A percentile compares a stretch with the other conserved stretches of the same genome.
phyloP scores from a whole-genome alignment of 2,113 vertebrate genomes.

The Gadus chalcogrammus region DNA sequence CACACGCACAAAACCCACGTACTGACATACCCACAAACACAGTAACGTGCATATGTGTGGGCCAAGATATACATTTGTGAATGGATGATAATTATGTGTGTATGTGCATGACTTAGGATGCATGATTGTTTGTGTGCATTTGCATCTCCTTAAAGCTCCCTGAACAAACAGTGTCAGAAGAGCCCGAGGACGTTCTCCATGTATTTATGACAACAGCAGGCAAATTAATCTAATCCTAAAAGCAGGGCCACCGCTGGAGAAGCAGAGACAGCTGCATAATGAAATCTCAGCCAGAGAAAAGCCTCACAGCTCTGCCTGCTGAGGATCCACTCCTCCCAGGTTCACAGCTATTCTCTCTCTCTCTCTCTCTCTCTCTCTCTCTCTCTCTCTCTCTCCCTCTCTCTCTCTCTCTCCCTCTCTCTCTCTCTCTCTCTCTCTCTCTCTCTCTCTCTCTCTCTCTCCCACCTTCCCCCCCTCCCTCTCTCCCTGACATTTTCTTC shows the following conservation, averaged over 20 bases:
- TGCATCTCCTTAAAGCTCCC: conserved; percentile 7
- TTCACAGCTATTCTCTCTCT: conserved; percentile 35
- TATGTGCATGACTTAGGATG: not conserved
- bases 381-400: not conserved
- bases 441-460: not conserved
- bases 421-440: conserved; percentile 6
- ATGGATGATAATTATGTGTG: not conserved
- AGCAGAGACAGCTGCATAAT: conserved; percentile 53
- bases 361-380: not conserved
- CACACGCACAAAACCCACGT: not conserved
- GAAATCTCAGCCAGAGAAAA: conserved; percentile 52
- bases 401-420: not conserved
- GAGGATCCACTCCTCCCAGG: conserved; percentile 29
- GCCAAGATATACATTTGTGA: not conserved
- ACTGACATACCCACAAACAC: too few species aligned
- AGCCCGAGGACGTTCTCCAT: conserved; percentile 29
- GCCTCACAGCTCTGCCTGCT: conserved; percentile 42
- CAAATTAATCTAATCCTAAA: conserved; percentile 53
- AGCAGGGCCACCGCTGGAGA: conserved; percentile 32
- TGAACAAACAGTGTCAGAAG: conserved; percentile 41
- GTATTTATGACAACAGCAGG: conserved; percentile 40
- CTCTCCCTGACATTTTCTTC: conserved; percentile 3
- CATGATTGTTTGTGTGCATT: not conserved
- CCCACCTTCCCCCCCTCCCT: conserved; percentile 3
- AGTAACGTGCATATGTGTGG: not conserved